Evolutionary conservation across 2,888 invertebrate species (phyloP).

Genomic region (Scotopteryx bipunctaria): DNA sequence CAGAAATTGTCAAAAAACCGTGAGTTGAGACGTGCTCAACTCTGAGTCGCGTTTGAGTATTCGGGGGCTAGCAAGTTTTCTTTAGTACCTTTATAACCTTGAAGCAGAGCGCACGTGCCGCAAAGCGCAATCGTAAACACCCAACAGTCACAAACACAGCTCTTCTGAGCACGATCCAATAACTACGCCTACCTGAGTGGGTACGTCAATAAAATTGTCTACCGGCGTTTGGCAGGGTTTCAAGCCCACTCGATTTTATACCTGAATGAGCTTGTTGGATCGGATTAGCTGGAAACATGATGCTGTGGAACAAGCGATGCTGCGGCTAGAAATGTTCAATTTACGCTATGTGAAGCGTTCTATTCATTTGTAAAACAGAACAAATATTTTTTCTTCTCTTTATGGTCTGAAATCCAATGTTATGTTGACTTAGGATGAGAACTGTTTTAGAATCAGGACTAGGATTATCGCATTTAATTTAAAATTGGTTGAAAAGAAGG

Average conservation of each 20-base stretch:
- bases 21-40: too few relatives aligned
- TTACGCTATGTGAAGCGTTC: too few relatives aligned
- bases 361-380: too few relatives aligned
- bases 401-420: too few relatives aligned
- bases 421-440: neutral
- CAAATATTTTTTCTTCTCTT: too few relatives aligned
- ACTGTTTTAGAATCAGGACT: neutral
- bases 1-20: too few relatives aligned
- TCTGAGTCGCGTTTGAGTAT: too few relatives aligned
- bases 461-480: too few relatives aligned
- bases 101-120: conserved; percentile 7
- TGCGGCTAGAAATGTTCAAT: too few relatives aligned
- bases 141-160: conserved; percentile 3
- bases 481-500: too few relatives aligned
- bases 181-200: conserved; percentile 10
- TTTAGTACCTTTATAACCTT: conserved; percentile 1
- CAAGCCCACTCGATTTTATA: conserved; percentile 22
- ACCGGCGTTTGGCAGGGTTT: conserved; percentile 29
- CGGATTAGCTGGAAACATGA: conserved; percentile 6
- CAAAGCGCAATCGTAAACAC: conserved; percentile 13
- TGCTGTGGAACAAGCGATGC: too few relatives aligned
- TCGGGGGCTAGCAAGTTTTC: neutral
- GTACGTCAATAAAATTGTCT: conserved; percentile 20
- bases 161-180: conserved; percentile 1
- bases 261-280: conserved; percentile 18